Evolutionary conservation across 2,797 vertebrate genomes (phyloP), one percentile per base, ranked within the genome.

Genomic region (Acrossocheilus wenchowensis): DNA sequence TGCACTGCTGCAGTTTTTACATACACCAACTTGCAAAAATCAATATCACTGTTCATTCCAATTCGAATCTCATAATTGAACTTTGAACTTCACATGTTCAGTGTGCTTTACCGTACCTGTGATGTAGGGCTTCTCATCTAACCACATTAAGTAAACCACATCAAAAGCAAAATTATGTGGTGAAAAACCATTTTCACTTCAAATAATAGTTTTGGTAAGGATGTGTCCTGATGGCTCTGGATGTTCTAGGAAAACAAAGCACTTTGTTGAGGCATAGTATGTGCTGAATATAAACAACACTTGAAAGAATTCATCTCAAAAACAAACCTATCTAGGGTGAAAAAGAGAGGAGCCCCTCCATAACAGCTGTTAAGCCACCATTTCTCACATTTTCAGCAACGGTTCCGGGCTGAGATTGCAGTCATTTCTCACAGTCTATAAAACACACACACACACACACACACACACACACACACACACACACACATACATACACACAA

Each of bases 301-400:
- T 84, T 26, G 11, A 77, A 64, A 66, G 9, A 41, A 84, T 41
- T 69, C 12, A 52, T 78, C 45, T 84, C 1, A 21, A 78, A 68
- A 85, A 78, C 64, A 69, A 69, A 50, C 43, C 19, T 19, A 81
- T 81, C 79, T 69, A 21, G 41, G 64, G 26, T 68, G 45, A 54
- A 78, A 84, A 78, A 78, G 36, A 77, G 73, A 68, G 52, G 14
- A 66, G 73, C 30, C 14, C 57, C 62, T 54, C 60, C 9, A 52
- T 36, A 68, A 68, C 83, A 78, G 62, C 60, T 78, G 83, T 78
- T 78, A 43, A 78, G 48, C 34, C n/a, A 19, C 74, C 30, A 68
- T 85, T 85, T 85, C 74, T 85, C 48, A 54, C 74, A 78, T 85
- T 68, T 84, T 52, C 73, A 78, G 34, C 62, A 74, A 45, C 26